A percentile compares a stretch with the other conserved stretches of the same genome.
These are phyloP conservation scores for Acanthopagrus latus DNA, from an alignment of 2,797 vertebrate species.

Conservation along the genomic window DNA sequence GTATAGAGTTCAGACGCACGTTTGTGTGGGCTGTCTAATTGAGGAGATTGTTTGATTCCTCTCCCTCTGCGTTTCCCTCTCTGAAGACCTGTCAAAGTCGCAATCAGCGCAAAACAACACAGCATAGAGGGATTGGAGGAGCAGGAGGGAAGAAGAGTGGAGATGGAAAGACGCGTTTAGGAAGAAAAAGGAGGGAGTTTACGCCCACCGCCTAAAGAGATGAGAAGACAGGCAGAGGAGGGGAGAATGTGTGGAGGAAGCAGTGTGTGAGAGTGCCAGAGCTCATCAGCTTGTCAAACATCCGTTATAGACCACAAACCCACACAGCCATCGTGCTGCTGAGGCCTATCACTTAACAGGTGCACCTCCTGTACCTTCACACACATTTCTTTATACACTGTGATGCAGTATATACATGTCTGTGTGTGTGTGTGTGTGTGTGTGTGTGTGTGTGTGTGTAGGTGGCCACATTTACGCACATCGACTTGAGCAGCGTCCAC, in stretches of 20 bases:
- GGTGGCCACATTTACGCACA: slow-evolving; percentile 49
- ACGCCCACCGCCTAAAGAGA: slow-evolving; percentile 74
- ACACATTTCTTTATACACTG: slow-evolving; percentile 18
- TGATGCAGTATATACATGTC: neutral
- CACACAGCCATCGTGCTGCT: slow-evolving; percentile 61
- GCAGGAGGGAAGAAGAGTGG: slow-evolving; percentile 44
- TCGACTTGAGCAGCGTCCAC: slow-evolving; percentile 45
- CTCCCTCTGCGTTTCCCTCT: slow-evolving; percentile 63
- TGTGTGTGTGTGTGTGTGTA: slow-evolving; percentile 25
- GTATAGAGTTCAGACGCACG: slow-evolving; percentile 70
- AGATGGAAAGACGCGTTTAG: slow-evolving; percentile 72
- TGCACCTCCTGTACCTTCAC: slow-evolving; percentile 61
- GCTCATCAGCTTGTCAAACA: slow-evolving; percentile 77
- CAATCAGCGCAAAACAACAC: slow-evolving; percentile 66
- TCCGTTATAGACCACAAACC: slow-evolving; percentile 82
- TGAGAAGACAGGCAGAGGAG: slow-evolving; percentile 73
- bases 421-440: no score
- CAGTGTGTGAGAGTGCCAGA: slow-evolving; percentile 62
- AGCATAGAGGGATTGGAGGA: slow-evolving; percentile 52
- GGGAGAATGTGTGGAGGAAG: slow-evolving; percentile 67
- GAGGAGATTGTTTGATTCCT: slow-evolving; percentile 79
- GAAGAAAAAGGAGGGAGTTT: slow-evolving; percentile 67
- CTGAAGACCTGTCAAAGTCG: slow-evolving; percentile 77
- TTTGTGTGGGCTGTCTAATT: slow-evolving; percentile 79
- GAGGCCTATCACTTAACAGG: slow-evolving; percentile 70